Percentiles rank a stretch among this genome's conserved stretches.
These are phyloP conservation scores for Pseudomyrmex flavicornis DNA, from an alignment of 1,140 invertebrate species.

Conservation along the genomic window DNA sequence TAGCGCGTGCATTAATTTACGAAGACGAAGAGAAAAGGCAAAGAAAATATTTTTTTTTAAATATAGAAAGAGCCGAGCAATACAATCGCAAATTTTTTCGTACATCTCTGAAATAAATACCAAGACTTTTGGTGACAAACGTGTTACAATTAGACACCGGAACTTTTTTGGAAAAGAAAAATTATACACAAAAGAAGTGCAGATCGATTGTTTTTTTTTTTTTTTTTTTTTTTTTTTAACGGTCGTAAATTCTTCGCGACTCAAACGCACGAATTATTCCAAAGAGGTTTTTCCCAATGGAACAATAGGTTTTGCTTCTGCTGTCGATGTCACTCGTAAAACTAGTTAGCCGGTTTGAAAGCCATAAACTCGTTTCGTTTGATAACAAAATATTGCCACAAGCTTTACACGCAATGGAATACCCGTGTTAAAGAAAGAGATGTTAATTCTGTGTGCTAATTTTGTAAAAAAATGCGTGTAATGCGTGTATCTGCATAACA, in stretches of 20 bases:
- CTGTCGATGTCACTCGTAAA: background rate
- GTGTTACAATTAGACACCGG: background rate
- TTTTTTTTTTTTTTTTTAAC: background rate
- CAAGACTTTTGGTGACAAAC: background rate
- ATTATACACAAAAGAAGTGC: background rate
- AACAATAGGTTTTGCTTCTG: background rate
- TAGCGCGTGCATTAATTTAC: background rate
- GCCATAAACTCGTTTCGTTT: background rate
- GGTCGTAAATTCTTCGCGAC: background rate
- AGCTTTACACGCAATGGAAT: background rate
- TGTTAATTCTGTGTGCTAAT: background rate
- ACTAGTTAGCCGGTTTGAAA: conserved; percentile 5
- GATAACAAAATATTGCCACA: background rate
- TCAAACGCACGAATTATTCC: background rate
- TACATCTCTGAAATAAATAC: background rate
- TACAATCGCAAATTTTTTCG: conserved; percentile 2
- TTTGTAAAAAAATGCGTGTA: background rate
- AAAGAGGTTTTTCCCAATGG: background rate
- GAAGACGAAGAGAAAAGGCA: background rate
- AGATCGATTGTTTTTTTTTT: background rate
- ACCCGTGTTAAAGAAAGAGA: no score
- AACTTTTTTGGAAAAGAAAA: conserved; percentile 24
- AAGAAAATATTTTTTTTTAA: background rate
- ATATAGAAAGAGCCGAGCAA: conserved; percentile 3
- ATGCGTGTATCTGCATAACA: no score